Percentiles rank a stretch among this genome's conserved stretches.
Evolutionary conservation across 2,888 invertebrate species (phyloP).

Genomic region (Endotricha flammealis): DNA sequence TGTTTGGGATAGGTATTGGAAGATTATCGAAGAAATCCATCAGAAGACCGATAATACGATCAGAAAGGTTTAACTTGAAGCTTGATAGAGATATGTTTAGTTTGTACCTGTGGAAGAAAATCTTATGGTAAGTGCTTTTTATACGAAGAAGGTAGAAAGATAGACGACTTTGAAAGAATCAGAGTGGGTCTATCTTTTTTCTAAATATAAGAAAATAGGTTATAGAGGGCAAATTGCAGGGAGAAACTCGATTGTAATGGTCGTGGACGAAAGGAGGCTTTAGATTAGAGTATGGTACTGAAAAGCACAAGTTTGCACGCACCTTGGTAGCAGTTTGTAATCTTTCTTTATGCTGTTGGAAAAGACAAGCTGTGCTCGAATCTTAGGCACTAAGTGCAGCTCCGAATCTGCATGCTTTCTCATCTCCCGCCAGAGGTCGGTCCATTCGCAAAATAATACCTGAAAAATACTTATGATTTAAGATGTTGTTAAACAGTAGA

Average conservation of each 20-base stretch:
- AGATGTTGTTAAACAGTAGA: too few species aligned
- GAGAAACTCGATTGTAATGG: too few species aligned
- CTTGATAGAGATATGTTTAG: conserved; percentile 84
- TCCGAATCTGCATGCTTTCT: conserved; percentile 85
- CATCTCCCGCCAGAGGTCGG: conserved; percentile 86
- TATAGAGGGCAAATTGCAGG: too few species aligned
- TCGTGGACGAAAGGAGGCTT: too few species aligned
- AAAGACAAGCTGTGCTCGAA: conserved; percentile 81
- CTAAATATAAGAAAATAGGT: too few species aligned
- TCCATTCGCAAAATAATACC: conserved; percentile 78
- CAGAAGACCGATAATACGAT: conserved; percentile 81
- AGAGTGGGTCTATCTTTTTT: too few species aligned
- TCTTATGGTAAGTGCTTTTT: too few species aligned
- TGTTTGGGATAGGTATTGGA: conserved; percentile 64
- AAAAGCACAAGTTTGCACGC: too few species aligned
- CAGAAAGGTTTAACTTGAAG: conserved; percentile 86
- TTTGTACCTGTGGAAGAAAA: conserved; percentile 79
- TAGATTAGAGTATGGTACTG: too few species aligned
- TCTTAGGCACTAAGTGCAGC: conserved; percentile 84
- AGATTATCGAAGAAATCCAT: conserved; percentile 79
- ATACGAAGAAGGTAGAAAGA: too few species aligned
- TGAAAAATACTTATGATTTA: too few species aligned
- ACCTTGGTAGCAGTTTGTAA: conserved; percentile 83
- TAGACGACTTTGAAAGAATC: too few species aligned
- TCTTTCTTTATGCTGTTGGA: conserved; percentile 87